A percentile compares a stretch with the other conserved stretches of the same genome.
Evolutionary conservation across 2,113 vertebrate species (phyloP).

Genomic region (Coregonus clupeaformis): DNA sequence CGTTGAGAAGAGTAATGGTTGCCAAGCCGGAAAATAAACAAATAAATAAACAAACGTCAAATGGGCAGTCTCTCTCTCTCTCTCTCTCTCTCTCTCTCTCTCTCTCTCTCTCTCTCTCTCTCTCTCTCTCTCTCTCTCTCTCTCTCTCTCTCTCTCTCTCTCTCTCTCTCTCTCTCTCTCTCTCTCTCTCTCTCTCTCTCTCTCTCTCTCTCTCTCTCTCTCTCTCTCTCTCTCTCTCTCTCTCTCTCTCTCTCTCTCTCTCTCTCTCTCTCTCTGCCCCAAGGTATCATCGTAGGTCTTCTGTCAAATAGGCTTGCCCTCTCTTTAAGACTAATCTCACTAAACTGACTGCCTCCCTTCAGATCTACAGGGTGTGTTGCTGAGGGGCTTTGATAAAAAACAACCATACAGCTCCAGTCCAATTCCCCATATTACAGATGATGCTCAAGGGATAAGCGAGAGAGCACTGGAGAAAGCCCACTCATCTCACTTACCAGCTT

Average conservation of each 20-base stretch:
- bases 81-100: slow-evolving; percentile 10
- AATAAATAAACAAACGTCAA: slow-evolving; percentile 26
- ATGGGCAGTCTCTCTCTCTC: slow-evolving; percentile 1
- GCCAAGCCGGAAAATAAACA: slow-evolving; percentile 14
- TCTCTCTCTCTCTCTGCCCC: slow-evolving; percentile 29
- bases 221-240: slow-evolving; percentile 10
- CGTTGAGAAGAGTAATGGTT: neutral
- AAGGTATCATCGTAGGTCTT: slow-evolving; percentile 20
- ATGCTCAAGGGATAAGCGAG: slow-evolving; percentile 6
- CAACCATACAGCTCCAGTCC: slow-evolving; percentile 51
- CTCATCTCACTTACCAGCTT: slow-evolving; percentile 69
- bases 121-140: slow-evolving; percentile 33
- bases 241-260: slow-evolving; percentile 1
- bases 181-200: slow-evolving; percentile 1
- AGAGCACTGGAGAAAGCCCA: slow-evolving; percentile 15
- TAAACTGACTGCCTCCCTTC: slow-evolving; percentile 48
- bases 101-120: slow-evolving; percentile 1
- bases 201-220: slow-evolving; percentile 27
- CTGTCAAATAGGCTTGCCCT: slow-evolving; percentile 36
- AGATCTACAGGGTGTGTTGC: slow-evolving; percentile 30
- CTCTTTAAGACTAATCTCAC: slow-evolving; percentile 39
- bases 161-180: slow-evolving; percentile 11
- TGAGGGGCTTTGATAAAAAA: slow-evolving; percentile 55
- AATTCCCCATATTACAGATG: slow-evolving; percentile 56
- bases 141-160: neutral